Base-by-base conservation (phyloP, 2,888 invertebrate genomes). In the Caenorhabditis sulstoni region DNA sequence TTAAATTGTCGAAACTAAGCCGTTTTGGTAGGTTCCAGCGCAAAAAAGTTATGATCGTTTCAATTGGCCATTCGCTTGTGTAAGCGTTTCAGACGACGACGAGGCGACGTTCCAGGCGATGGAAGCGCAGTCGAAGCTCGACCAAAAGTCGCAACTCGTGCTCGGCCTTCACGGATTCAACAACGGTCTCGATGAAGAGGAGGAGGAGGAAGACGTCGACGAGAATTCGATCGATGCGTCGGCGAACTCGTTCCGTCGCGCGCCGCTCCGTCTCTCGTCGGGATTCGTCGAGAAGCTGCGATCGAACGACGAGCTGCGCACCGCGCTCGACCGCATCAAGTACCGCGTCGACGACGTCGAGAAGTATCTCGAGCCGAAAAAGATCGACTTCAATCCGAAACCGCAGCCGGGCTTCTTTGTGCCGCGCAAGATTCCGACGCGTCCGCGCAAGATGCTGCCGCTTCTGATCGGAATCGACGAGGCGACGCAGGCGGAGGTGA, bases 401-500 rank as follows among this genome's bases (percentile, higher is more conserved):
- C 82, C 85, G 3, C 85, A 86, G 49, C 86, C 86, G 0, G 87
- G 87, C 2, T 86, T 67, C 65, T 83, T 85, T 57, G 79, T 79
- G 8, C 86, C 85, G 7, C 58, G 87, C 12, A 84, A 84, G 50
- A 75, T 87, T 37, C 87, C 87, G 35, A 78, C 67, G 22, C 68
- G 87, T 20, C 86, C 87, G 5, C 77, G 87, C 22, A 86, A 86
- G 79, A 87, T 87, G 87, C 66, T 87, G 53, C 87, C 87, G n/a
- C 65, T 87, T 9, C 57, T 87, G n/a, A 82, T 87, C 29, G 87
- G 85, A 67, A 59, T 75, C 3, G 81, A 81, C 62, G 65, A 68
- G 14, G 59, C 66, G 12, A 77, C 81, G 47, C 64, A 53, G 37
- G 79, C 71, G 44, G 78, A 81, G 22, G 44, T 75, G 9, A 22